These are phyloP conservation scores for Syngnathus typhle DNA, from an alignment of 2,113 vertebrate genomes.

Conservation along the genomic window DNA sequence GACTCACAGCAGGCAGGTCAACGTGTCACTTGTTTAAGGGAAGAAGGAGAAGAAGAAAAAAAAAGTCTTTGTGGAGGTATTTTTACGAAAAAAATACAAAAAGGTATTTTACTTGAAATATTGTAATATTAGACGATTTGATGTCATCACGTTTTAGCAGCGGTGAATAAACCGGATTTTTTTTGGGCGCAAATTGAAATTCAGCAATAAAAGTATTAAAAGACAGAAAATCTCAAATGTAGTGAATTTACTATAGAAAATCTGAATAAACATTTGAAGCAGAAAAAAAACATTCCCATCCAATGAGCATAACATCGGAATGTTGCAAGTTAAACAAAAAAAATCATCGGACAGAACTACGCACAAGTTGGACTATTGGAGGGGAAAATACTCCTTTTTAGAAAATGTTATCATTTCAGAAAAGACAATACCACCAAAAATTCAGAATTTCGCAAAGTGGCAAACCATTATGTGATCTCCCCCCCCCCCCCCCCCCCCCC, in stretches of 20 bases:
- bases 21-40: background rate
- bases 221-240: background rate
- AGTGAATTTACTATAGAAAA: background rate
- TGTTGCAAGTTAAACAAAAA: too few species aligned
- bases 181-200: background rate
- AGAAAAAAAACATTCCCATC: too few species aligned
- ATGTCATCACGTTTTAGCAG: too few species aligned
- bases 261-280: background rate
- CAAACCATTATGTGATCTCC: slow-evolving; percentile 18
- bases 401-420: slow-evolving; percentile 12
- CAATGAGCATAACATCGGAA: too few species aligned
- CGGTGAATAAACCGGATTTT: too few species aligned
- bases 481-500: slow-evolving; percentile 18
- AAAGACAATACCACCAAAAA: background rate
- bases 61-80: too few species aligned
- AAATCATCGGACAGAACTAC: too few species aligned
- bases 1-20: background rate
- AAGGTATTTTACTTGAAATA: too few species aligned
- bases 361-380: background rate
- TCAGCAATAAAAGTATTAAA: background rate
- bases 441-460: too few species aligned
- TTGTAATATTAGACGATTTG: too few species aligned
- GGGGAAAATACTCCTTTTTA: slow-evolving; percentile 36
- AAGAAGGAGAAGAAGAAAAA: background rate
- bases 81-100: too few species aligned